Conservation (phyloP, 2,113 vertebrate species). For the Tychaedon coryphoeus region DNA sequence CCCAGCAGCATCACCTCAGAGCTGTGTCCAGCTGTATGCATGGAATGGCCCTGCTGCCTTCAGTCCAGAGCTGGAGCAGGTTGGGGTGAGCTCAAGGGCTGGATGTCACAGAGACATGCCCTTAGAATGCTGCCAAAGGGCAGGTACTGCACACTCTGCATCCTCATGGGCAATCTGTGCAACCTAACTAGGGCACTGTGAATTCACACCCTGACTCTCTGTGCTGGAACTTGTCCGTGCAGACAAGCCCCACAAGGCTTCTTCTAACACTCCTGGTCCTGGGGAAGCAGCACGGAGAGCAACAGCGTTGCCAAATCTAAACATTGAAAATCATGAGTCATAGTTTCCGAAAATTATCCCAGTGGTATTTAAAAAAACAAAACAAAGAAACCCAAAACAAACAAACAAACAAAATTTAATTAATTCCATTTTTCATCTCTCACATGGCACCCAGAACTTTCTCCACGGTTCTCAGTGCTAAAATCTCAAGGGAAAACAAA, state of each 20-base stretch:
- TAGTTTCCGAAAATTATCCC: constrained; percentile 44
- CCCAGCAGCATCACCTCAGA: not conserved
- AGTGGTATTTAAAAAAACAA: not conserved
- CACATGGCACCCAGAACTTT: constrained; percentile 26
- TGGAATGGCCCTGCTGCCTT: not conserved
- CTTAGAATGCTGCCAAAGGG: not conserved
- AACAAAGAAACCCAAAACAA: not conserved
- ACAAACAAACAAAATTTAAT: not conserved
- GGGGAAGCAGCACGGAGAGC: not conserved
- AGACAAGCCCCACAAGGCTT: not conserved
- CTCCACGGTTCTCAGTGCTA: not conserved
- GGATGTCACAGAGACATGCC: not conserved
- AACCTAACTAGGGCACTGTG: not conserved
- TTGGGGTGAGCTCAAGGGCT: not conserved
- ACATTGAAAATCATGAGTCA: constrained; percentile 33
- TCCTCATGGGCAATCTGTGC: not conserved
- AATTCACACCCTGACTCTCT: constrained; percentile 21
- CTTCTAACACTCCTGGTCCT: not conserved
- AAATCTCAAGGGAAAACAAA: constrained; percentile 26
- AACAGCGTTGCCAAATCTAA: not conserved
- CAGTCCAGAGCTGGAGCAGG: not conserved
- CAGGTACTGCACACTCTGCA: not conserved
- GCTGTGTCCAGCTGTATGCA: not conserved
- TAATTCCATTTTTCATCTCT: not conserved
- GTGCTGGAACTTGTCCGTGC: not conserved